Percentiles rank a stretch among this genome's conserved stretches.
These are phyloP conservation scores for Neoascia interrupta DNA, from an alignment of 2,888 invertebrate genomes.

Conservation along the genomic window DNA sequence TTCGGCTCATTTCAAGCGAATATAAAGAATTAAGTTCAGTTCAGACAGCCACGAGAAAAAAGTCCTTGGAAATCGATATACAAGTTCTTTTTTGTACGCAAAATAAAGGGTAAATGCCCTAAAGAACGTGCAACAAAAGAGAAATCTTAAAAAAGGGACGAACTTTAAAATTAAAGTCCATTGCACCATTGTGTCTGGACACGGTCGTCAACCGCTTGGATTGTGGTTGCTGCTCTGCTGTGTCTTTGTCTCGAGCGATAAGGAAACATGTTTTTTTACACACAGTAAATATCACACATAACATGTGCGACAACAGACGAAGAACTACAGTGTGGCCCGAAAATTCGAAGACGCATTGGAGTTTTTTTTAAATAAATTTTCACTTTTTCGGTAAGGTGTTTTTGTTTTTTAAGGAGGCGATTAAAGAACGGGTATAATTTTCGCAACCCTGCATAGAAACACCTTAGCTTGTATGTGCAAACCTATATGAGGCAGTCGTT, in stretches of 20 bases:
- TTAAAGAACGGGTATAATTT: too few relatives aligned
- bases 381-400: too few relatives aligned
- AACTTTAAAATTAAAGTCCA: conserved; percentile 45
- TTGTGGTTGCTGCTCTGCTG: conserved; percentile 17
- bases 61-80: conserved; percentile 57
- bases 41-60: too few relatives aligned
- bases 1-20: conserved; percentile 41
- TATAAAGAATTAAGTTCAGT: conserved; percentile 24
- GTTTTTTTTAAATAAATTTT: too few relatives aligned
- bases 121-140: conserved; percentile 3
- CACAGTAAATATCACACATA: too few relatives aligned
- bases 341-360: conserved; percentile 2
- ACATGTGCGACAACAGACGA: too few relatives aligned
- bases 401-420: too few relatives aligned
- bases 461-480: too few relatives aligned
- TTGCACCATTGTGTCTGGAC: conserved; percentile 35
- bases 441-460: too few relatives aligned
- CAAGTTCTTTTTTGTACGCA: conserved; percentile 21
- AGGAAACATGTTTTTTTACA: conserved; percentile 55
- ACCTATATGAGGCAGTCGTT: too few relatives aligned
- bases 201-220: neutral
- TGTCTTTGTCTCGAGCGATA: conserved; percentile 49
- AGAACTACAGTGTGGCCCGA: neutral
- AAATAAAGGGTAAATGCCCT: conserved; percentile 56
- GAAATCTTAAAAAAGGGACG: neutral